Base-by-base conservation (phyloP, 1,140 invertebrate genomes). In the Nasonia giraulti region DNA sequence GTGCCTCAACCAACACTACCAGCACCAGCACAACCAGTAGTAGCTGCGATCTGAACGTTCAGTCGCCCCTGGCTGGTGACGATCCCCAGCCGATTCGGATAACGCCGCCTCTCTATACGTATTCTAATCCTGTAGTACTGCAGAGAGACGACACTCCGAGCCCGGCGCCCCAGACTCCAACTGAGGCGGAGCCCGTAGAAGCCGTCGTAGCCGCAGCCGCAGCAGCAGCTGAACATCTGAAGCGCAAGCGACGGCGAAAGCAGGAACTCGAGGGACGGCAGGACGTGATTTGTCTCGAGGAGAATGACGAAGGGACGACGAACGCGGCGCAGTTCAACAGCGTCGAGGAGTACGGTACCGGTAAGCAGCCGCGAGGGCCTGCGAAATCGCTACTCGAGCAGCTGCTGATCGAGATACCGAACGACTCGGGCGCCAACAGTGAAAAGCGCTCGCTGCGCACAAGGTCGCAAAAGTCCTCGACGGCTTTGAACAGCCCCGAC, bases 371-470 rank as follows among this genome's bases (percentile, higher is more conserved):
- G 10, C 71, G 71, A 11, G 74, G 77, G 3, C 87, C 91, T 5
- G 87, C 90, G 2, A 96, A 96, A 88, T 96, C 95, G 69, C 91
- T 96, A 62, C 90, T 96, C 10, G 96, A 97, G 89, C 96, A 96
- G 88, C 92, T 97, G 79, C 92, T 96, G 0, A 97, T 97, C 87
- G 96, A 97, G 88, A 97, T 97, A 85, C 96, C 96, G 5, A 94
- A 94, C 80, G 95, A 95, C 44, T 94, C 92, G 77, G 92, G 91
- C 20, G 40, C 23, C 31, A 82, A 33, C n/a, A 55, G 75, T 0
- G 94, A 94, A 11, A 95, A 95, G 83, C 91, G 94, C 83, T 93
- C 94, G 4, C 89, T 96, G 20, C 92, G 96, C 20, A 96, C 96
- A 27, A 93, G 96, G 68, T 96, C 96, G 91, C 90, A 96, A 94